A percentile compares a stretch with the other conserved stretches of the same genome.
Conservation (phyloP, 2,797 vertebrate genomes). For the Danio kyathit region DNA sequence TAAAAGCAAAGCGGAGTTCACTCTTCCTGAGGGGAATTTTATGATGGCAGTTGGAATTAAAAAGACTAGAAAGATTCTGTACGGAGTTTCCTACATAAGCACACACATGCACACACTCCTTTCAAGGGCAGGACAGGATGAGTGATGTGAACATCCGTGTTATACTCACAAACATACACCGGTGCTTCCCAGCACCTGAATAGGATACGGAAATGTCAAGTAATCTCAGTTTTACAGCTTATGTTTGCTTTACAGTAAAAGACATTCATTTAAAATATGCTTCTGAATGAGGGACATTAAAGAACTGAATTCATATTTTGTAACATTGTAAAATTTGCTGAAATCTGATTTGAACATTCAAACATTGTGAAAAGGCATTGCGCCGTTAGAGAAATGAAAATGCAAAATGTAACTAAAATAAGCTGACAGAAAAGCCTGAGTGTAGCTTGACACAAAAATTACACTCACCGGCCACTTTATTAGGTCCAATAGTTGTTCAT, state of each 20-base stretch:
- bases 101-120: neutral
- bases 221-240: slow-evolving; percentile 18
- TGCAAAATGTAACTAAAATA: neutral
- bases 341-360: neutral
- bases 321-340: neutral
- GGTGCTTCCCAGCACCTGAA: slow-evolving; percentile 44
- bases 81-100: slow-evolving; percentile 1
- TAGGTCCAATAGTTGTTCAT: no score
- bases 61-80: neutral
- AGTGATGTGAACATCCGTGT: slow-evolving; percentile 18
- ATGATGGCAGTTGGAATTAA: slow-evolving; percentile 52
- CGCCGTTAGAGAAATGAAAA: neutral
- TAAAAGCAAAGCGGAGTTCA: neutral
- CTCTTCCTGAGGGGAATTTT: slow-evolving; percentile 2
- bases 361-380: neutral
- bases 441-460: neutral
- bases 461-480: no score
- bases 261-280: neutral
- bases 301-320: neutral
- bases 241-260: neutral
- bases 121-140: slow-evolving; percentile 20
- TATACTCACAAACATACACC: slow-evolving; percentile 11
- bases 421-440: no score
- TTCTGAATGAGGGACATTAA: neutral
- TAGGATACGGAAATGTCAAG: slow-evolving; percentile 42